Evolutionary conservation across 1,140 invertebrate species (phyloP).

Genomic region (Vollenhovia emeryi): DNA sequence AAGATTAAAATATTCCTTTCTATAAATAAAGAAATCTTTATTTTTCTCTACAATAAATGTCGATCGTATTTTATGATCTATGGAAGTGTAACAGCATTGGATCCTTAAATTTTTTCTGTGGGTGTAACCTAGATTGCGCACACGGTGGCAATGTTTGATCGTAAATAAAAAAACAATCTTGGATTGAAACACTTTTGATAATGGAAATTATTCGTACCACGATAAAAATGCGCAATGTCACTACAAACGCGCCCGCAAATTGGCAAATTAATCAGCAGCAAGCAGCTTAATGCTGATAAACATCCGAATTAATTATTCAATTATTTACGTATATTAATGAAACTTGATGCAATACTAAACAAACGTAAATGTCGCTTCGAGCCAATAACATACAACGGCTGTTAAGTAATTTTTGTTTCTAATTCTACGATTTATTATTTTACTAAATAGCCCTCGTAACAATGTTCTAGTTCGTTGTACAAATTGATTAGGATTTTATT

Average conservation of each 20-base stretch:
- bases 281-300: slow-evolving; percentile 20
- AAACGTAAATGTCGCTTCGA: not conserved
- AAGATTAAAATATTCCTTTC: no score
- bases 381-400: not conserved
- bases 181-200: not conserved
- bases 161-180: not conserved
- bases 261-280: slow-evolving; percentile 3
- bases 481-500: not conserved
- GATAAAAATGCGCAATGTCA: not conserved
- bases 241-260: not conserved
- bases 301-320: slow-evolving; percentile 25
- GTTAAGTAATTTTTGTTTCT: not conserved
- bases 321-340: slow-evolving; percentile 12
- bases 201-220: not conserved
- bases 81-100: no score
- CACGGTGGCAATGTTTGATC: not conserved
- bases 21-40: no score
- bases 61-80: no score
- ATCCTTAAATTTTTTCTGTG: no score
- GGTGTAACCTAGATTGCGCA: not conserved
- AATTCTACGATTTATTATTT: not conserved
- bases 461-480: not conserved
- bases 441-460: not conserved
- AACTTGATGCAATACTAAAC: not conserved
- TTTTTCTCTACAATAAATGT: no score